Evolutionary conservation across 2,113 vertebrate species (phyloP), one percentile per base, ranked within the genome.

Genomic region (Chaetodon auriga): DNA sequence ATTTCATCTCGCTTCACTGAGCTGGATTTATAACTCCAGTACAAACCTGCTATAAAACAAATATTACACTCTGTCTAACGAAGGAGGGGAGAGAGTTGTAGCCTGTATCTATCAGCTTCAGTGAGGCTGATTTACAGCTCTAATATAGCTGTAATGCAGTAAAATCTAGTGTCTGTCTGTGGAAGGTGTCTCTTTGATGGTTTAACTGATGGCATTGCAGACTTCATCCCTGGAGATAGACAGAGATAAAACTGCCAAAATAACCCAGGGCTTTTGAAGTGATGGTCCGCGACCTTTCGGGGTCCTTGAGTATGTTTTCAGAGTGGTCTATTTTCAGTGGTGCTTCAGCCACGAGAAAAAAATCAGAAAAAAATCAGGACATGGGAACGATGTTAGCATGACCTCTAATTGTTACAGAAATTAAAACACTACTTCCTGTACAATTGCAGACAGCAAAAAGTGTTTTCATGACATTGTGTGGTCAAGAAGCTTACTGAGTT

Each of bases 21-120:
- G 72, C 55, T 82, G 43, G 65, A 88, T 92, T 88, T 86, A 88
- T 84, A 86, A 76, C 68, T 82, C 65, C 73, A 78, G 79, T 74
- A 73, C 68, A 82, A 90, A 84, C 63, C 25, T 63, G 79, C 69
- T 55, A 72, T 86, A 84, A 86, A 87, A 87, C 80, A 86, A 70
- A 90, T 87, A 86, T 76, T 65, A 78, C 75, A 53, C 12, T 53
- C 69, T 19, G 77, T 78, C 75, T 80, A 82, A 84, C 16, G 36
- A 66, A 72, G 72, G n/a, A 49, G 64, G 35, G 46, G 45, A 68
- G 38, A 54, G 71, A 84, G 89, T 55, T 74, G 81, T 68, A 49
- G 45, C 45, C 79, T 64, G 66, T 55, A 66, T 71, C 62, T 57
- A 38, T 78, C 61, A 49, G 55, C 55, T 68, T 46, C 54, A 78